Evolutionary conservation across 2,113 vertebrate genomes (phyloP), one percentile per base, ranked within the genome.

Genomic region (Tonatia bakeri): DNA sequence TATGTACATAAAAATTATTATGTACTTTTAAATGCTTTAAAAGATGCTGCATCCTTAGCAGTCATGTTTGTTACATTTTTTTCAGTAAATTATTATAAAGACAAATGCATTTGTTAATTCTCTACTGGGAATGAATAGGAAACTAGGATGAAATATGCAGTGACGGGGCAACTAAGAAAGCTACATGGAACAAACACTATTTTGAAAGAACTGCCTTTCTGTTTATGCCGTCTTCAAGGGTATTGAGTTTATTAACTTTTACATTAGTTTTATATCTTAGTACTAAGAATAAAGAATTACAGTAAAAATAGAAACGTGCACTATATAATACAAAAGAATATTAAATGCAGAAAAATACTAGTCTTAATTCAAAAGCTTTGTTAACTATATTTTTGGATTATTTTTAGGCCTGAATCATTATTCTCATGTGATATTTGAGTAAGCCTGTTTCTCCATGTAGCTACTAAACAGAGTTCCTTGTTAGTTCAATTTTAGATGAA

Each of bases 321-420:
- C 56, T 52, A 1, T 50, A 56, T 16, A 85, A 38, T 79, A 64
- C 33, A 77, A 45, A 86, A 45, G 33, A 93, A 38, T 95, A 56
- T 47, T 43, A 83, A 70, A 65, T 50, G 14, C 17, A 70, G 64
- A 88, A 79, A 75, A 69, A 47, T 65, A 82, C 24, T 73, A 83
- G 50, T 45, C 47, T 93, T 76, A 94, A 75, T 94, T 77, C 26
- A 65, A 40, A 87, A 97, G 17, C 61, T 31, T 84, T 85, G 26
- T 70, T 96, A 72, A 83, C 61, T 9, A 4, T 87, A 80, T 85
- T 79, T 67, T 50, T 67, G 47, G 69, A 75, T 87, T 94, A 86
- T 80, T 94, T 94, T 97, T 87, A 94, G 79, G 17, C 9, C 59
- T 79, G 28, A 95, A 64, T 86, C 80, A 28, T 89, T 56, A 13